Evolutionary conservation across 2,888 invertebrate species (phyloP), one percentile per base, ranked within the genome.

Genomic region (Dendrolimus pini): DNA sequence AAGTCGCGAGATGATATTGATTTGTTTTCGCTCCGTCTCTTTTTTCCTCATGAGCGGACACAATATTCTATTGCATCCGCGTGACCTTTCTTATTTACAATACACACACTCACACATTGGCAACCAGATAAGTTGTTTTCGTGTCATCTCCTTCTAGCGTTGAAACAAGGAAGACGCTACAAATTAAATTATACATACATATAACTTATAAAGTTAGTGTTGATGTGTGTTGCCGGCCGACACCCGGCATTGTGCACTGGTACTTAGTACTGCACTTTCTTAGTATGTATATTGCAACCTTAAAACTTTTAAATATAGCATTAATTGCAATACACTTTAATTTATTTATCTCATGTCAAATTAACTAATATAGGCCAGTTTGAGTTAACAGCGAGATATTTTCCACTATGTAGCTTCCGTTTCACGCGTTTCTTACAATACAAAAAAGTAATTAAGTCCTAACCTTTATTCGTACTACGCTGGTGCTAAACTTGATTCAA

Each of bases 1-100:
- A 82, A 80, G 73, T 74, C 64, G 69, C 74, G 78, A 82, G 85
- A 85, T 85, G 82, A 82, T 88, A 89, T 91, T 88, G 89, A 91
- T 91, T 91, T 92, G 92, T 92, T 92, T 91, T 91, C 91, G 87
- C 85, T 84, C 86, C 85, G 78, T 89, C 91, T 87, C 90, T 82
- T 73, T 89, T 83, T 75, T 72, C 66, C 88, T 69, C 77, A 74
- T 74, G 74, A 72, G 67, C 68, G 69, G 66, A 69, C 71, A 78
- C 85, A 82, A 75, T 75, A 72, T 67, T 74, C 71, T 68, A 75
- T 89, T 81, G 83, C 88, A 69, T 65, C 71, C 61, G 71, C 74
- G 72, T 88, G 87, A 87, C 88, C 88, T 90, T 90, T 88, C 83
- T 78, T 77, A 82, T 84, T 83, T 84, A 87, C 86, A 83, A n/a